Conservation (phyloP, 1,140 invertebrate species). For the Whitmania pigra region DNA sequence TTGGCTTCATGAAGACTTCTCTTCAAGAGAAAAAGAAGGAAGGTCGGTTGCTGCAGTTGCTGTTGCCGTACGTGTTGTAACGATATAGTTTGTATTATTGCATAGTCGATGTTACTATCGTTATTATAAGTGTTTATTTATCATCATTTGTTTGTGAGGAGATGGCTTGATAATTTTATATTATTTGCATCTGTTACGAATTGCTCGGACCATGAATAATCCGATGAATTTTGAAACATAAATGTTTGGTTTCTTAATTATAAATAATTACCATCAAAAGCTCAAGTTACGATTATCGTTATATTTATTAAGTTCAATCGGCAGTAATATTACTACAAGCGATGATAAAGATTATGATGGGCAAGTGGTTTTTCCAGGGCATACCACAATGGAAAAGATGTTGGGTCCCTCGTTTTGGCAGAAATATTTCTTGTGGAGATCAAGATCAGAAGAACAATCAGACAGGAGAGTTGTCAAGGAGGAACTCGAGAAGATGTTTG, state of each 20-base stretch:
- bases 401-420: conserved; percentile 59
- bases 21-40: conserved; percentile 61
- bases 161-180: no score
- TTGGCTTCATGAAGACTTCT: conserved; percentile 72
- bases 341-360: neutral
- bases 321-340: neutral
- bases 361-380: conserved; percentile 43
- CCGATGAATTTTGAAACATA: no score
- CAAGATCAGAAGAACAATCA: conserved; percentile 60
- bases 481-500: conserved; percentile 73
- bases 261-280: no score
- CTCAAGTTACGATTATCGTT: no score
- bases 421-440: conserved; percentile 76
- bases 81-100: no score
- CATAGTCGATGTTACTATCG: no score
- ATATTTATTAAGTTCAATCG: no score
- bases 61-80: neutral
- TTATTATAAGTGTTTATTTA: no score
- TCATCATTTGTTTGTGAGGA: no score
- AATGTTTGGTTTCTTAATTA: no score
- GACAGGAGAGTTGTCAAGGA: conserved; percentile 57
- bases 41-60: conserved; percentile 28
- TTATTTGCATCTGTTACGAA: no score
- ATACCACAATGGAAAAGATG: conserved; percentile 59
- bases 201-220: no score